Conservation (phyloP, 2,888 invertebrate genomes). For the Sisyra terminalis region DNA sequence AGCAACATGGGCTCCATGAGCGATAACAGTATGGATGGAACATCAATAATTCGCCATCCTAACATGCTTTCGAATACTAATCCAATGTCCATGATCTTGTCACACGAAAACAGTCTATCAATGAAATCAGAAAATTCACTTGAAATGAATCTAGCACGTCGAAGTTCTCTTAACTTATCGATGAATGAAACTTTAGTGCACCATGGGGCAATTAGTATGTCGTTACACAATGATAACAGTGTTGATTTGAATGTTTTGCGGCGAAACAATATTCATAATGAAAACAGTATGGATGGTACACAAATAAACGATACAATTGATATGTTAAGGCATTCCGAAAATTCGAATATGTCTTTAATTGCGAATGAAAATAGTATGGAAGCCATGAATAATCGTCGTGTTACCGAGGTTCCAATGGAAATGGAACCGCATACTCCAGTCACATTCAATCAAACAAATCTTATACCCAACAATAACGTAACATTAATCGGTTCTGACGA, state of each 20-base stretch:
- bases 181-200: neutral
- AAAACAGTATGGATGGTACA: conserved; percentile 31
- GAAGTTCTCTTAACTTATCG: neutral
- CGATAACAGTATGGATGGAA: conserved; percentile 25
- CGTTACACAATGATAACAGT: conserved; percentile 20
- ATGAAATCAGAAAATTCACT: neutral
- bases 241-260: conserved; percentile 20
- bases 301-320: conserved; percentile 20
- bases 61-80: conserved; percentile 1
- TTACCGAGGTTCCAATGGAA: too few relatives aligned
- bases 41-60: conserved; percentile 27
- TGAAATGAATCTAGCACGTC: neutral
- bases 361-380: conserved; percentile 21
- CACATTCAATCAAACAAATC: neutral
- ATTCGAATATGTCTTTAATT: conserved; percentile 16
- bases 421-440: conserved; percentile 2
- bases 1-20: conserved; percentile 25
- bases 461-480: neutral
- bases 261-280: conserved; percentile 17
- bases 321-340: conserved; percentile 19
- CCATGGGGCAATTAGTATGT: conserved; percentile 9
- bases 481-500: conserved; percentile 19
- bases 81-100: neutral
- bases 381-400: conserved; percentile 17
- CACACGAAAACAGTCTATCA: too few relatives aligned